Conservation (phyloP, 2,113 vertebrate species). For the Saguinus imperator region DNA sequence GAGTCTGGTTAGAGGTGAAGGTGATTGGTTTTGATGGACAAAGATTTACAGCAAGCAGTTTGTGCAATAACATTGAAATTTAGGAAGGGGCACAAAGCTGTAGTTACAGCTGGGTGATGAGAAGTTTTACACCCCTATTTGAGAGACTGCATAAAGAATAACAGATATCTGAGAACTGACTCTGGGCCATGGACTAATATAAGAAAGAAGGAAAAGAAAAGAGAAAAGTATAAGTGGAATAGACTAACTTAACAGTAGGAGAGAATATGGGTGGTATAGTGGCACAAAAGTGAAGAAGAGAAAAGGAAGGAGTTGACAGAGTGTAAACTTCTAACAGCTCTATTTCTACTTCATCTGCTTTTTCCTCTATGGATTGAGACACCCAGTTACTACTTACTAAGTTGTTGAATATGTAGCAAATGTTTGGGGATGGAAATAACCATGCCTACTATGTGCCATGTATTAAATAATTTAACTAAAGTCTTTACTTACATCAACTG, state of each 20-base stretch:
- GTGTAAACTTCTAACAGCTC: background rate
- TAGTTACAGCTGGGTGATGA: background rate
- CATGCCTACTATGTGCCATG: background rate
- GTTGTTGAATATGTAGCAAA: background rate
- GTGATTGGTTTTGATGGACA: background rate
- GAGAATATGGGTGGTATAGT: background rate
- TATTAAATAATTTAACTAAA: background rate
- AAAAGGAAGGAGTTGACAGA: background rate
- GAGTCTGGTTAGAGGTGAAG: background rate
- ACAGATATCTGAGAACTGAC: background rate
- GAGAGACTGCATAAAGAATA: background rate
- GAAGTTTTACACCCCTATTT: background rate
- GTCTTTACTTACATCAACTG: background rate
- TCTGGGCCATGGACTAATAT: background rate
- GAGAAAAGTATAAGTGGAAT: background rate
- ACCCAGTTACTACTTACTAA: background rate
- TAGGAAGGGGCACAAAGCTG: background rate
- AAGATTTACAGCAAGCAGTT: background rate
- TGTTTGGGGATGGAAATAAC: background rate
- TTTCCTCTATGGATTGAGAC: background rate
- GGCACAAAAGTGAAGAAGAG: background rate
- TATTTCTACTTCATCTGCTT: background rate
- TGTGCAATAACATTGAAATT: background rate
- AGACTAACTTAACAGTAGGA: background rate
- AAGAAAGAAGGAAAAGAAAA: background rate